phyloP scores from a whole-genome alignment of 2,888 invertebrate species.

The Dasysyrphus albostriatus region DNA sequence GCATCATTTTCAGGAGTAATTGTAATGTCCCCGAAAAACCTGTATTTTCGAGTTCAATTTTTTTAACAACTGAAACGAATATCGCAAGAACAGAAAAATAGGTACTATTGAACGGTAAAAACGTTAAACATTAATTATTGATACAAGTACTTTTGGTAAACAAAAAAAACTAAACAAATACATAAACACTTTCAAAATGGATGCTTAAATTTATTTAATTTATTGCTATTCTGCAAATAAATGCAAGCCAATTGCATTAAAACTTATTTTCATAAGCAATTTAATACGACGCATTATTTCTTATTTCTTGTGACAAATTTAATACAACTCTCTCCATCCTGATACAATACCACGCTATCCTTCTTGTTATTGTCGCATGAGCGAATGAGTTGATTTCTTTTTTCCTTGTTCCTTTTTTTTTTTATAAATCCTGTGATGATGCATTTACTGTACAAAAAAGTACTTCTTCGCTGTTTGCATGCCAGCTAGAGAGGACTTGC shows the following conservation, averaged over 20 bases:
- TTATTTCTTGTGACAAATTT: conserved; percentile 11
- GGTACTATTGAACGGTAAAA: too few species aligned
- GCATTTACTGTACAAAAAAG: conserved; percentile 69
- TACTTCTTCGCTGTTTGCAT: conserved; percentile 37
- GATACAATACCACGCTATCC: background rate
- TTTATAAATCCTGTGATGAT: conserved; percentile 55
- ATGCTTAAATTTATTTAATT: too few species aligned
- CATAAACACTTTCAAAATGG: too few species aligned
- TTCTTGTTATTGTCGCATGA: conserved; percentile 53
- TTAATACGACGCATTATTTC: background rate
- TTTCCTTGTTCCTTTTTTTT: conserved; percentile 31
- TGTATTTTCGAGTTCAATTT: too few species aligned
- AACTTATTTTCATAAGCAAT: background rate
- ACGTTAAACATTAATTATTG: too few species aligned
- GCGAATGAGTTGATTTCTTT: conserved; percentile 20
- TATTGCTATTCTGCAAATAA: background rate
- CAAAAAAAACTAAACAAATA: too few species aligned
- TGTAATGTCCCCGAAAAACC: too few species aligned
- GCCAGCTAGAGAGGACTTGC: conserved; percentile 49
- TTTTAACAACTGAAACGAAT: too few species aligned
- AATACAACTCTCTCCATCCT: background rate
- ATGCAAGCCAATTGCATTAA: background rate
- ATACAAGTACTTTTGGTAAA: too few species aligned
- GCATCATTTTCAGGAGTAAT: too few species aligned
- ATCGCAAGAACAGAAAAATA: too few species aligned